Base-by-base conservation (phyloP, 2,113 vertebrate species). In the Sminthopsis crassicaudata region DNA sequence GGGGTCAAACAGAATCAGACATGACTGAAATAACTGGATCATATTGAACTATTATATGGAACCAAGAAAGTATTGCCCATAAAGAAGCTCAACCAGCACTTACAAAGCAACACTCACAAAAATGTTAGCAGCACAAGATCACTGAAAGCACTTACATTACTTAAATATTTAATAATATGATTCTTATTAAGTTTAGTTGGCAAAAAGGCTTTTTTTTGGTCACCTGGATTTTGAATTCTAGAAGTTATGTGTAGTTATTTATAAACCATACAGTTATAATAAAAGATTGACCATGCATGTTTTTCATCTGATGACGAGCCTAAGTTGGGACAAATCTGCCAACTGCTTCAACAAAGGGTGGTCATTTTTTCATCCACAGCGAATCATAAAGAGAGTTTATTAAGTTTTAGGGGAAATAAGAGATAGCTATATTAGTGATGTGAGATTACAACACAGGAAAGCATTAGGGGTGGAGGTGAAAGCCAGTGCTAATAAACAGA, bases 401-500 rank as follows among this genome's bases (percentile, higher is more conserved):
- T 42, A n/a, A 42, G n/a, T 42, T 84, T 84, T 42, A 84, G 67
- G 67, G 19, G 19, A 84, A 42, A 84, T 6, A 76, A 42, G 67
- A 84, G 19, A 8, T 6, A 84, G 42, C 1, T 84, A 0, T 42
- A 84, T 42, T 84, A 42, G n/a, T 84, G 67, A 51, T 51, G 50
- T 51, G 19, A 42, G 36, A 16, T 6, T n/a, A 42, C n/a, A 67
- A 67, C 67, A 76, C 16, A 42, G 19, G 16, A 94, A 93, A 53
- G 84, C 48, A 55, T 60, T 91, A 91, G 53, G 55, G 53, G 90
- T 51, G 93, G 46, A 95, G 93, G 93, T 94, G 94, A 96, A 50
- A 98, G 55, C 76, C 91, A 91, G 22, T 53, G 94, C 93, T 95
- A 94, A 97, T 97, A 96, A 90, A 91, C 50, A 90, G 91, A 91